A percentile compares a stretch with the other conserved stretches of the same genome.
These are phyloP conservation scores for Erythrocebus patas DNA, from an alignment of 2,113 vertebrate genomes.

Conservation along the genomic window DNA sequence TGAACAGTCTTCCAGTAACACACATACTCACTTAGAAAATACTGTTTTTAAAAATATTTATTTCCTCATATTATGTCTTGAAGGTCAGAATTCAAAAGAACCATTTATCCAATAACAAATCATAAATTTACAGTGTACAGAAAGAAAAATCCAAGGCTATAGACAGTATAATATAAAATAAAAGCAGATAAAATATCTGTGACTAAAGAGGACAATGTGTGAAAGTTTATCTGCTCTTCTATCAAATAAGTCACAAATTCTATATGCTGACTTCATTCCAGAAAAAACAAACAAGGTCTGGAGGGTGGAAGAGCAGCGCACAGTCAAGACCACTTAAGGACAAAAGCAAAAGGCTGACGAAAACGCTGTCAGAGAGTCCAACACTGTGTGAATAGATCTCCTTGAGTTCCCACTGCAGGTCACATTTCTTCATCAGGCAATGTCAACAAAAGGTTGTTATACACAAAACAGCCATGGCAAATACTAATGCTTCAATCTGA, in stretches of 20 bases:
- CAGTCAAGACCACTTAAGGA: neutral
- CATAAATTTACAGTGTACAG: neutral
- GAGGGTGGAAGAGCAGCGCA: neutral
- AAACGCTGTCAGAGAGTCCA: neutral
- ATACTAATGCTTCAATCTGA: neutral
- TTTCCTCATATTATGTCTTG: neutral
- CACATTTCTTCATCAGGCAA: slow-evolving; percentile 28
- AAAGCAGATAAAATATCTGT: neutral
- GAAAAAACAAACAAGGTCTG: neutral
- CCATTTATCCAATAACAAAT: slow-evolving; percentile 15
- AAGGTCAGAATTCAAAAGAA: slow-evolving; percentile 3
- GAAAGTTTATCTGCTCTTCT: neutral
- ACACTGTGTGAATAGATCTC: neutral
- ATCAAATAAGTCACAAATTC: neutral
- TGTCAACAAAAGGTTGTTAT: slow-evolving; percentile 28
- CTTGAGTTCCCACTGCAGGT: neutral
- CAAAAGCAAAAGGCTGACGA: slow-evolving; percentile 25
- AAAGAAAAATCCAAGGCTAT: neutral
- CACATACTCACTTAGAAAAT: neutral
- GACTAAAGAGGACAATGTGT: neutral
- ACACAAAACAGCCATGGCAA: neutral
- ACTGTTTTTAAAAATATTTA: neutral
- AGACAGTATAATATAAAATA: neutral
- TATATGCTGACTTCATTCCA: neutral
- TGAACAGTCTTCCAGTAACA: neutral